phyloP scores from a whole-genome alignment of 1,140 invertebrate genomes.

The Penaeus chinensis region DNA sequence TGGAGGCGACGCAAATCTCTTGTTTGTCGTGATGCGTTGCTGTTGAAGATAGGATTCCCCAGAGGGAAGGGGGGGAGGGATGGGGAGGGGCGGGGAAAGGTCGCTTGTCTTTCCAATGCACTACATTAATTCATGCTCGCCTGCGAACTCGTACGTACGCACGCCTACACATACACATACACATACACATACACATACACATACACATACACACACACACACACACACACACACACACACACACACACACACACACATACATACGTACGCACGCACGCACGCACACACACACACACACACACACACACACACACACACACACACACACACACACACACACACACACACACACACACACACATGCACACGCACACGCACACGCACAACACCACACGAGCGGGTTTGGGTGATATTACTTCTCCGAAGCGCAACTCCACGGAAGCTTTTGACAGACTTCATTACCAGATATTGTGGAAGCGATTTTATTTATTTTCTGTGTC shows the following conservation, averaged over 20 bases:
- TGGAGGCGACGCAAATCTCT: too few species aligned
- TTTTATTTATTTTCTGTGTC: too few species aligned
- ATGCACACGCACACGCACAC: neutral
- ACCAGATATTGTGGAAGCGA: too few species aligned
- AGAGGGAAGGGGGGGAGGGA: too few species aligned
- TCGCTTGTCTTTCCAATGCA: too few species aligned
- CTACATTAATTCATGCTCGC: neutral
- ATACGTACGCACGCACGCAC: neutral
- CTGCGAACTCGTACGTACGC: neutral
- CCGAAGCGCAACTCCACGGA: too few species aligned
- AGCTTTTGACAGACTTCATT: too few species aligned
- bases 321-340: neutral
- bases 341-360: neutral
- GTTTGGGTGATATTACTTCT: too few species aligned
- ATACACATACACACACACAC: constrained; percentile 1
- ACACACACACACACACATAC: neutral
- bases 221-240: constrained; percentile 16
- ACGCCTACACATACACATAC: neutral
- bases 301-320: neutral
- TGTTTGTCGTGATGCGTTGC: too few species aligned
- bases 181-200: neutral
- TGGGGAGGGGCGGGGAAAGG: too few species aligned
- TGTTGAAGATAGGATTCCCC: too few species aligned
- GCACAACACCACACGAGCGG: too few species aligned
- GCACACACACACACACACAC: neutral